Conservation (phyloP, 2,888 invertebrate genomes). For the Linnaemya vulpina region DNA sequence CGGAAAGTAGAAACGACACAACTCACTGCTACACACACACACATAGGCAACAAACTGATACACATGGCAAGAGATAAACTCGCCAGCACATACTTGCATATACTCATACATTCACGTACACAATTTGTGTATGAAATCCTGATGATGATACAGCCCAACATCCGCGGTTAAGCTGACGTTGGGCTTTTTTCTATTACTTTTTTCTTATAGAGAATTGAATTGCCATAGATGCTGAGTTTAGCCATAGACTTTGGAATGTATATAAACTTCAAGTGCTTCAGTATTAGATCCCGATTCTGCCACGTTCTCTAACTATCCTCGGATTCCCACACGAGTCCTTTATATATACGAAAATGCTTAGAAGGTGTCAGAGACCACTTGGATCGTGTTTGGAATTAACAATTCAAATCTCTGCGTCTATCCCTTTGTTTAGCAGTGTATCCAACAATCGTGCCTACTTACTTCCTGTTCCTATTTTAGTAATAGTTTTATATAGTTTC, state of each 20-base stretch:
- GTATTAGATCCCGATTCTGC: not conserved
- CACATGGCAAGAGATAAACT: not conserved
- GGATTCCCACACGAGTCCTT: too few relatives aligned
- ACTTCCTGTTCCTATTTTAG: not conserved
- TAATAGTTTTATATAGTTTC: not conserved
- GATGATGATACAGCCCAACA: slow-evolving; percentile 45
- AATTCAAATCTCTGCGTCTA: too few relatives aligned
- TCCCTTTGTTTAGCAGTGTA: too few relatives aligned
- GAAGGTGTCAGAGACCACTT: too few relatives aligned
- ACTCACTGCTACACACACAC: slow-evolving; percentile 47
- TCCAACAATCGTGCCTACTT: not conserved
- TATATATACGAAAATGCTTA: too few relatives aligned
- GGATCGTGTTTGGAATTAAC: too few relatives aligned
- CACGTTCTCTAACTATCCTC: not conserved
- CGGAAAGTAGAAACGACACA: slow-evolving; percentile 77
- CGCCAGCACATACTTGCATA: not conserved
- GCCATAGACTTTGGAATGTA: not conserved
- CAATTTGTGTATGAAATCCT: slow-evolving; percentile 40
- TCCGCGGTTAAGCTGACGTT: slow-evolving; percentile 75
- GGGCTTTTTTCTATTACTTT: slow-evolving; percentile 39
- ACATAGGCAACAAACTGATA: not conserved
- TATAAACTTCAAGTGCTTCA: not conserved
- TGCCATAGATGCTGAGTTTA: not conserved
- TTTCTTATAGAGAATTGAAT: too few relatives aligned
- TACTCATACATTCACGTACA: not conserved